Conservation (phyloP, 2,888 invertebrate genomes). For the Rhingia campestris region DNA sequence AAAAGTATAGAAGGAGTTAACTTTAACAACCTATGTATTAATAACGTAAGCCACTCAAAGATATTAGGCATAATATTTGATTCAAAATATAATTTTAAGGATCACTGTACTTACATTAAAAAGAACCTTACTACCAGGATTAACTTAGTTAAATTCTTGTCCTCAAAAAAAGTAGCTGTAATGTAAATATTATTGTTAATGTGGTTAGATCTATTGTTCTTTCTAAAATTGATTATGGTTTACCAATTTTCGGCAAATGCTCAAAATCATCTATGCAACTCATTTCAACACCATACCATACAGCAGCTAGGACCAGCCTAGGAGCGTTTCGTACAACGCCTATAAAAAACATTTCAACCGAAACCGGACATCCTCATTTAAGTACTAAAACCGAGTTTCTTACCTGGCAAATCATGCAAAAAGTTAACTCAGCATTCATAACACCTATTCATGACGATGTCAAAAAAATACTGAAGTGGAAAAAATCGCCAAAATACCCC, state of each 20-base stretch:
- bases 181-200: neutral
- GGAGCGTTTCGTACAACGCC: constrained; percentile 20
- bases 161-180: neutral
- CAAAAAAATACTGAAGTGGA: constrained; percentile 2
- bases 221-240: neutral
- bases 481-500: neutral
- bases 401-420: neutral
- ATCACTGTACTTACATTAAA: neutral
- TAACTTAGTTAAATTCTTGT: neutral
- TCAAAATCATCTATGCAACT: neutral
- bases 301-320: constrained; percentile 10
- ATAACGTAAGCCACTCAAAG: too few species aligned
- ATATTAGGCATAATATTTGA: neutral
- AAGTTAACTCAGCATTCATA: neutral
- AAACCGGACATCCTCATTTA: constrained; percentile 10
- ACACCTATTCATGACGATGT: constrained; percentile 16
- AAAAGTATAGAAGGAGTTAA: neutral
- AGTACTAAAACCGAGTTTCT: constrained; percentile 4
- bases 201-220: neutral
- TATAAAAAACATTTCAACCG: constrained; percentile 11
- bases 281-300: constrained; percentile 23
- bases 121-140: neutral
- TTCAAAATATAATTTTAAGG: neutral
- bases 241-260: neutral
- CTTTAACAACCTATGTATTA: neutral